These are phyloP conservation scores for Stigmatopora argus DNA, from an alignment of 2,113 vertebrate genomes.

Conservation along the genomic window DNA sequence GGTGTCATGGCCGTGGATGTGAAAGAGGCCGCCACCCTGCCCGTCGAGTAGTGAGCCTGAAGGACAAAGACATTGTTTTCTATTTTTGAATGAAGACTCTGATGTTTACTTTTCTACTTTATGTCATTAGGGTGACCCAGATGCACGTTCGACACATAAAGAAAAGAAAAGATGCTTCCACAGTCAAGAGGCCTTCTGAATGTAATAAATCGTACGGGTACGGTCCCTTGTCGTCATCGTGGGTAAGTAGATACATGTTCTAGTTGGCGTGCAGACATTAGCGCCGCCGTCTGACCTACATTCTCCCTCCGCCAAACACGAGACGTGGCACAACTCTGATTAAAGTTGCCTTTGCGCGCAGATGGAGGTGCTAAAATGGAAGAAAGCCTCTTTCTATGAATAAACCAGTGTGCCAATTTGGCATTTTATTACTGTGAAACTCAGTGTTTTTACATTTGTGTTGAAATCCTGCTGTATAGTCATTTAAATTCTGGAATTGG, in stretches of 20 bases:
- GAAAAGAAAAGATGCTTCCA: slow-evolving; percentile 10
- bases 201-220: not conserved
- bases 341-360: not conserved
- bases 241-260: slow-evolving; percentile 25
- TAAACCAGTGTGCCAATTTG: no score
- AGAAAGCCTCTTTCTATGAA: not conserved
- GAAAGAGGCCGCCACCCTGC: slow-evolving; percentile 91
- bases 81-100: not conserved
- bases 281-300: slow-evolving; percentile 47
- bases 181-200: not conserved
- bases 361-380: not conserved
- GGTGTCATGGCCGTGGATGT: slow-evolving; percentile 96
- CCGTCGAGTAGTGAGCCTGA: slow-evolving; percentile 97
- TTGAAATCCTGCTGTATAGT: no score
- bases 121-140: not conserved
- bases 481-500: no score
- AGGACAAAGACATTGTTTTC: not conserved
- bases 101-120: not conserved
- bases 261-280: slow-evolving; percentile 46
- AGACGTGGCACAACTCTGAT: not conserved
- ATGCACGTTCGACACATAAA: not conserved
- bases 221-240: slow-evolving; percentile 1
- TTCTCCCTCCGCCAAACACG: slow-evolving; percentile 4
- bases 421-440: no score
- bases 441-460: no score